Percentiles rank a stretch among this genome's conserved stretches.
Conservation (phyloP, 2,797 vertebrate species). For the Chelon labrosus region DNA sequence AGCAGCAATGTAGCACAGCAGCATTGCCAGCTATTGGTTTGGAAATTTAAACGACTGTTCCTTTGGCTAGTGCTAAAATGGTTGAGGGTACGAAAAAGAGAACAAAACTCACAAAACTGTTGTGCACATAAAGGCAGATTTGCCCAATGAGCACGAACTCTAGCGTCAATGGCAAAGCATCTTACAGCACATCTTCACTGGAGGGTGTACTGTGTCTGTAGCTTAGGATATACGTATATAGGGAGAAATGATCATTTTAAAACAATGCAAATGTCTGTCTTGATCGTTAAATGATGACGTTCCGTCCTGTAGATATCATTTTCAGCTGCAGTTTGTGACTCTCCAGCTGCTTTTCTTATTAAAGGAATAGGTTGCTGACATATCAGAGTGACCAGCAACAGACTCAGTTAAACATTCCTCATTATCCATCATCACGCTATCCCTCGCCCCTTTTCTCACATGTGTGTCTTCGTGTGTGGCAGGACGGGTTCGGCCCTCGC, state of each 20-base stretch:
- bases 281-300: slow-evolving; percentile 5
- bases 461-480: slow-evolving; percentile 58
- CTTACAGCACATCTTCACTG: no score
- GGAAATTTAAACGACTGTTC: not conserved
- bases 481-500: slow-evolving; percentile 98
- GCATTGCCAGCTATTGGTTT: no score
- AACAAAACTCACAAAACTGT: not conserved
- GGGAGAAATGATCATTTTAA: no score
- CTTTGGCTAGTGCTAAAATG: not conserved
- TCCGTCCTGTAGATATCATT: slow-evolving; percentile 26
- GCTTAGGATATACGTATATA: no score
- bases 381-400: not conserved
- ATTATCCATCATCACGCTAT: slow-evolving; percentile 52
- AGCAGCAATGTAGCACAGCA: not conserved
- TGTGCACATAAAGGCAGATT: not conserved
- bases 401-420: slow-evolving; percentile 12
- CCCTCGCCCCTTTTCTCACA: slow-evolving; percentile 12
- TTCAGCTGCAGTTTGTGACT: slow-evolving; percentile 48
- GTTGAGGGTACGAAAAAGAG: not conserved
- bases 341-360: slow-evolving; percentile 52
- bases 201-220: no score
- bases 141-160: no score
- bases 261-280: no score
- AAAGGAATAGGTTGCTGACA: slow-evolving; percentile 30
- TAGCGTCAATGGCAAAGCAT: no score